Evolutionary conservation across 1,140 invertebrate genomes (phyloP), one percentile per base, ranked within the genome.

Genomic region (Aphidius ervi): DNA sequence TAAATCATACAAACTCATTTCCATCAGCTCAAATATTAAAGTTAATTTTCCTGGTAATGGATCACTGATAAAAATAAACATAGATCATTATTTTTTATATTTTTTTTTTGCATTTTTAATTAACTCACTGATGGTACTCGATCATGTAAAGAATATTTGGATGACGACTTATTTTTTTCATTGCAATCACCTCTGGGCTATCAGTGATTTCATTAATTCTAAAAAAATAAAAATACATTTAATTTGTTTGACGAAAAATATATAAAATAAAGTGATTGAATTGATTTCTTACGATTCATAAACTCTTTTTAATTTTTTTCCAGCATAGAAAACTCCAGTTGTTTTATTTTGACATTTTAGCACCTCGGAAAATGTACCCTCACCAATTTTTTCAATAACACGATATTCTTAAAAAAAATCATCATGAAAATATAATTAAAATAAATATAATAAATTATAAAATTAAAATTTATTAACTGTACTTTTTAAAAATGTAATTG

Each of bases 291-390:
- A 84, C 83, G 77, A 81, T 71, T 82, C 75, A 72, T 85, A 88
- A 62, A 67, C 73, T 70, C 86, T 85, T 71, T 86, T 88, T 61
- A 89, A 77, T 68, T 82, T 77, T 74, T 89, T 88, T 43, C 84
- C 86, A 5, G 87, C 87, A 69, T 82, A 84, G 43, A 80, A 73
- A 42, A 73, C 68, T 48, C 82, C 83, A 63, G 81, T 82, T 63
- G 77, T 69, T 61, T 80, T 74, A 61, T 85, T 77, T 69, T 86
- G 80, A 72, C 86, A 87, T 81, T 86, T 86, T 54, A 87, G 72
- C 10, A 89, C 87, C 66, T 88, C 86, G 0, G 87, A 87, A 75
- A 88, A 89, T 9, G 86, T 86, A 6, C 87, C 87, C 76, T 84
- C 82, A 0, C 84, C 83, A 60, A 84, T 83, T 82, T 87, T 87